Evolutionary conservation across 2,797 vertebrate genomes (phyloP).

Genomic region (Hyperoplus lanceolatus): DNA sequence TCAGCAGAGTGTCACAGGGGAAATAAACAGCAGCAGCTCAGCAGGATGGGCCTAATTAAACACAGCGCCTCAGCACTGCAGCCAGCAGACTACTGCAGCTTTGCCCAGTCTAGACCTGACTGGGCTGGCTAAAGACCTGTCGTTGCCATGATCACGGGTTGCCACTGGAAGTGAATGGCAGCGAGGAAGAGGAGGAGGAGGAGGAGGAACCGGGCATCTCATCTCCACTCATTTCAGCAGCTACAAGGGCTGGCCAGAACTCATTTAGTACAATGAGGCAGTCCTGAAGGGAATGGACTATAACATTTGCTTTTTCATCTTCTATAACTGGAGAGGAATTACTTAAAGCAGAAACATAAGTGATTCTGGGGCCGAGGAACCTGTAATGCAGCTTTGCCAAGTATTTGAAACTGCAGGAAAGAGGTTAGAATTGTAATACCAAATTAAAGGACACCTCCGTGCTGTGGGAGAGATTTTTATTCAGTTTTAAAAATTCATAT

Average conservation of each 20-base stretch:
- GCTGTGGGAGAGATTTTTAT: background rate
- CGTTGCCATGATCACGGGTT: conserved; percentile 77
- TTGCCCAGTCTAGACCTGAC: conserved; percentile 73
- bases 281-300: conserved; percentile 32
- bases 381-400: background rate
- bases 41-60: conserved; percentile 85
- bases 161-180: conserved; percentile 65
- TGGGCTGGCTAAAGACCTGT: conserved; percentile 52
- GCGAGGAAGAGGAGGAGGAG: conserved; percentile 50
- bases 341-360: conserved; percentile 13
- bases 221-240: conserved; percentile 39
- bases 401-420: conserved; percentile 19
- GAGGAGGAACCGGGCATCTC: conserved; percentile 41
- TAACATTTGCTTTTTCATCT: conserved; percentile 33
- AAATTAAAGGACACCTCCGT: conserved; percentile 14
- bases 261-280: conserved; percentile 39
- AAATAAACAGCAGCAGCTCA: conserved; percentile 84
- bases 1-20: conserved; percentile 78
- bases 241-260: background rate
- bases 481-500: background rate
- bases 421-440: background rate
- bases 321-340: conserved; percentile 4
- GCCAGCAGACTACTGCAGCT: conserved; percentile 68
- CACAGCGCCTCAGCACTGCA: conserved; percentile 66
- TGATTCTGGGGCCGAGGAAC: conserved; percentile 1